Conservation (phyloP, 2,113 vertebrate genomes). For the Myiopsitta monachus region DNA sequence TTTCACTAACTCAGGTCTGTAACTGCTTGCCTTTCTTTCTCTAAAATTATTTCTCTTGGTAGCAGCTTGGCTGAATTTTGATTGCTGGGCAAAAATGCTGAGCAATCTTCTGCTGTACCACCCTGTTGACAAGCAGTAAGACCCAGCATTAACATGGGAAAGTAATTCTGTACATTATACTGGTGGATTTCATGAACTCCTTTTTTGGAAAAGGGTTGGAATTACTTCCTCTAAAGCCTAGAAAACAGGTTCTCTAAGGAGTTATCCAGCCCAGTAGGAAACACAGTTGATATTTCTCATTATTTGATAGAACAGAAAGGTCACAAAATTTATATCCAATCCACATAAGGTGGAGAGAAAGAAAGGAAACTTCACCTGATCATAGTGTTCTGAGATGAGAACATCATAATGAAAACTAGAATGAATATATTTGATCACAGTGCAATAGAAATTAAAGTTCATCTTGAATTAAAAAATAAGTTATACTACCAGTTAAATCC, state of each 20-base stretch:
- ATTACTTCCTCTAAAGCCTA: neutral
- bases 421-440: neutral
- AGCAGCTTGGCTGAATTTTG: neutral
- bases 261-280: neutral
- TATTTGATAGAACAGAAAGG: slow-evolving; percentile 28
- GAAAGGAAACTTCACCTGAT: neutral
- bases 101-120: neutral
- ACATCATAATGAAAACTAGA: neutral
- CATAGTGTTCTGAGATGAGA: neutral
- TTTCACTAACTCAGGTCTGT: neutral
- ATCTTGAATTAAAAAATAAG: neutral
- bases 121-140: neutral
- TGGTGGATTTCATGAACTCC: neutral
- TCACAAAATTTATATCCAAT: neutral
- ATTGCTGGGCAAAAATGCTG: neutral
- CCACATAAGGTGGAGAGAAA: neutral
- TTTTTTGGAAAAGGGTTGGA: neutral
- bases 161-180: neutral
- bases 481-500: neutral
- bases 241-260: neutral
- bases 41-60: neutral
- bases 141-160: neutral
- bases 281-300: neutral
- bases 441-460: neutral
- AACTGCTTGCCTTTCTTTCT: slow-evolving; percentile 3